Evolutionary conservation across 2,113 vertebrate species (phyloP), one percentile per base, ranked within the genome.

Genomic region (Zosterops japonicus): DNA sequence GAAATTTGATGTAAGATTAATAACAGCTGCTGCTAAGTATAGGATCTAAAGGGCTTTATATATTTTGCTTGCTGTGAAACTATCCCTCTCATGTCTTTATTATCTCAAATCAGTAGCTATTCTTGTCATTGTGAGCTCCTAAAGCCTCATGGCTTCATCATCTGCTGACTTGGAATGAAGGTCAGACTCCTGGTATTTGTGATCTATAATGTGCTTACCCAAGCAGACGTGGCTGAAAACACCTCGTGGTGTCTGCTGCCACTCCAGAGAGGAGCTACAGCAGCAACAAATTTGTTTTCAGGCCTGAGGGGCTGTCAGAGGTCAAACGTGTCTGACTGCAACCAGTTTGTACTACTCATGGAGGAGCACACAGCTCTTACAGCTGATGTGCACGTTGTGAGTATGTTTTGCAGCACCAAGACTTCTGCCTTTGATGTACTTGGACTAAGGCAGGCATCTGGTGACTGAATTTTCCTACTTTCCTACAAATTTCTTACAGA

Each of bases 391-490:
- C 7, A 53, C 56, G 74, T 72, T 57, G 46, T 65, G 44, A 79
- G 20, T 49, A 31, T 23, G 44, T 15, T 71, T 28, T 52, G 69
- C 21, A 70, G 60, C 35, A 28, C 36, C 9, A 18, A 85, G 65
- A 42, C 33, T 29, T 59, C 27, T 60, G 27, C 11, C 56, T 74
- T 3, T 0, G 0, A 41, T 3, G 2, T 49, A 14, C 17, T 59
- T 33, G 39, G 60, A 47, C 21, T 64, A 49, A 71, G 35, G 10
- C 25, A 68, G 21, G 19, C 11, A 68, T 8, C 12, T 7, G 31
- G 25, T 53, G 17, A 83, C 60, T 24, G 47, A 46, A 9, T 72
- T 74, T 80, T 69, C 28, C 15, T 68, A 16, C 29, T 69, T 57
- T 78, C 11, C 25, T 19, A n/a, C 31, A 46, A 41, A 49, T 72